Evolutionary conservation across 2,113 vertebrate species (phyloP).

Genomic region (Mesoclemmys tuberculata): DNA sequence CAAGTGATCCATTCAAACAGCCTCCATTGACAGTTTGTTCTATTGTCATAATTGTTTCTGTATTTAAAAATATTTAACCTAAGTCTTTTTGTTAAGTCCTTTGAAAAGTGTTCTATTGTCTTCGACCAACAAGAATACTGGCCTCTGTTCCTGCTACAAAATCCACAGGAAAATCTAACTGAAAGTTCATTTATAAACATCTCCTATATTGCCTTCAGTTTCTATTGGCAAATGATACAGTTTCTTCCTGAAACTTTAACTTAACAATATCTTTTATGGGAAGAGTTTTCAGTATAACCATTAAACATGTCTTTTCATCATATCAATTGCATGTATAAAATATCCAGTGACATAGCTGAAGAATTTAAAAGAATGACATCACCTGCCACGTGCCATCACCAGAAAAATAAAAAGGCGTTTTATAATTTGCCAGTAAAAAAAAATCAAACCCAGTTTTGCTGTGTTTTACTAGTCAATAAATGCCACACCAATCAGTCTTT

Average conservation of each 20-base stretch:
- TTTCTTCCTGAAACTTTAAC: background rate
- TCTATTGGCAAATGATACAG: background rate
- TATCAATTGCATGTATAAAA: background rate
- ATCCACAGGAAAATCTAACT: fast-evolving
- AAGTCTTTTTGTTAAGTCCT: background rate
- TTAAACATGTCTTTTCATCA: background rate
- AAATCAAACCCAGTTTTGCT: background rate
- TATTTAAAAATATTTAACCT: background rate
- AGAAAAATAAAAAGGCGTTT: background rate
- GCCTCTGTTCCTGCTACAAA: background rate
- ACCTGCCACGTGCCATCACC: background rate
- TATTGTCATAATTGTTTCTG: background rate
- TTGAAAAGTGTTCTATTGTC: background rate
- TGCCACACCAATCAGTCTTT: background rate
- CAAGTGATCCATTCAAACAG: background rate
- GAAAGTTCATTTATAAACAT: background rate
- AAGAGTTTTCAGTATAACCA: background rate
- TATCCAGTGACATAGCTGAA: background rate
- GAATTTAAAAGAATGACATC: background rate
- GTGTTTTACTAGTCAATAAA: background rate
- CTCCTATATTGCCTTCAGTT: background rate
- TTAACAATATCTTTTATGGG: background rate
- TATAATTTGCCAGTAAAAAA: background rate
- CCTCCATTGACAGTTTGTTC: background rate
- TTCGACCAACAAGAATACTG: background rate